phyloP scores from a whole-genome alignment of 1,140 invertebrate genomes.

The Drosophila triauraria region DNA sequence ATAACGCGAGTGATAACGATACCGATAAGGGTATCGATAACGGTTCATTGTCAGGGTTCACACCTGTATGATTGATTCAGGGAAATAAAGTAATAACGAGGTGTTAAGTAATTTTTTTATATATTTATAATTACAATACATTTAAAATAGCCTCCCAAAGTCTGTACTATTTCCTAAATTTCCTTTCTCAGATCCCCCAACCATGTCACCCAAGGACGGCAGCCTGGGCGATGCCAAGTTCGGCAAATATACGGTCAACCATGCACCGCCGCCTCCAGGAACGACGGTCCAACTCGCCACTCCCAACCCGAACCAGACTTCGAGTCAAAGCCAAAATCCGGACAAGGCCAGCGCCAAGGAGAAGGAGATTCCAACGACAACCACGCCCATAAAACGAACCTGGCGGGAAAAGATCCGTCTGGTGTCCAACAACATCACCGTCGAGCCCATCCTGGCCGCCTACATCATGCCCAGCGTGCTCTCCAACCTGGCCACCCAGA shows the following conservation, averaged over 20 bases:
- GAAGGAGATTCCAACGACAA: neutral
- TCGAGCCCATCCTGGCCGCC: slow-evolving; percentile 92
- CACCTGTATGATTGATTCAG: neutral
- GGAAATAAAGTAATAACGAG: no score
- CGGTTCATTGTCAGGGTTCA: neutral
- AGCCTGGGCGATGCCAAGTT: slow-evolving; percentile 51
- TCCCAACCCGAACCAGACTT: neutral
- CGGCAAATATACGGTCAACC: slow-evolving; percentile 57
- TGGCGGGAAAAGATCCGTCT: slow-evolving; percentile 86
- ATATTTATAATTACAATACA: no score
- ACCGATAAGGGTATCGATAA: neutral
- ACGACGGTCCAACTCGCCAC: neutral
- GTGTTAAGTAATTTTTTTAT: no score
- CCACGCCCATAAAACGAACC: slow-evolving; percentile 25
- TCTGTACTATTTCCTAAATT: neutral
- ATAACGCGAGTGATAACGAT: neutral
- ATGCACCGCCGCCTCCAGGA: slow-evolving; percentile 14
- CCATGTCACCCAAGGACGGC: slow-evolving; percentile 67
- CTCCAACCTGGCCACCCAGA: slow-evolving; percentile 91
- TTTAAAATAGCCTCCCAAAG: no score
- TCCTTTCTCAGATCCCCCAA: neutral
- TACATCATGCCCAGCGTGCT: slow-evolving; percentile 93
- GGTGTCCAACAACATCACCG: slow-evolving; percentile 89
- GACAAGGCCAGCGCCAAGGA: slow-evolving; percentile 27
- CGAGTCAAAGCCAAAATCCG: neutral